Evolutionary conservation across 2,888 invertebrate species (phyloP).

Genomic region (Diplazon laetatorius): DNA sequence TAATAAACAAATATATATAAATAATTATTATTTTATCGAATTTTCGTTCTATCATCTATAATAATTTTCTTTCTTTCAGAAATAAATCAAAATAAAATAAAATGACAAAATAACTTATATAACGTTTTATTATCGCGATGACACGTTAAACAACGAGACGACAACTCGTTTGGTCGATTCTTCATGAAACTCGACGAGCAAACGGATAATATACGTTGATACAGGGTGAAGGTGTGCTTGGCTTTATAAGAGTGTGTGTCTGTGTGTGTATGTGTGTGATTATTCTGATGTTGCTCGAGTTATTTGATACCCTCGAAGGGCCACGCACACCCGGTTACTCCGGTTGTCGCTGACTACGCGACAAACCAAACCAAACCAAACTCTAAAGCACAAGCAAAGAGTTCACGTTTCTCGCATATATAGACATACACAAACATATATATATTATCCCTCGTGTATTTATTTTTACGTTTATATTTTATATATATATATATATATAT

Average conservation of each 20-base stretch:
- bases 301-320: conserved; percentile 52
- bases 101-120: too few relatives aligned
- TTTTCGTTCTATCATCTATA: too few relatives aligned
- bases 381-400: too few relatives aligned
- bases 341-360: conserved; percentile 49
- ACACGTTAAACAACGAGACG: conserved; percentile 8
- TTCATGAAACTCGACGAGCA: background rate
- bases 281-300: conserved; percentile 41
- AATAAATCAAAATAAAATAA: too few relatives aligned
- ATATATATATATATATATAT: background rate
- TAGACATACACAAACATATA: background rate
- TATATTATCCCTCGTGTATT: too few relatives aligned
- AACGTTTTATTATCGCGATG: conserved; percentile 15
- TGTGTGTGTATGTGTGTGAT: too few relatives aligned
- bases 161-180: conserved; percentile 8
- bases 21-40: too few relatives aligned
- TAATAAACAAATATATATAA: too few relatives aligned
- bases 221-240: background rate
- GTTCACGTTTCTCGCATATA: background rate
- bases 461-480: too few relatives aligned
- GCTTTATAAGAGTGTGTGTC: too few relatives aligned
- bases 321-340: conserved; percentile 32
- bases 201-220: conserved; percentile 16
- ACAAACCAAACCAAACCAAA: conserved; percentile 38
- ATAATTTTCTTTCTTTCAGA: too few relatives aligned